Conservation (phyloP, 2,888 invertebrate species). For the Cartodere bifasciata region DNA sequence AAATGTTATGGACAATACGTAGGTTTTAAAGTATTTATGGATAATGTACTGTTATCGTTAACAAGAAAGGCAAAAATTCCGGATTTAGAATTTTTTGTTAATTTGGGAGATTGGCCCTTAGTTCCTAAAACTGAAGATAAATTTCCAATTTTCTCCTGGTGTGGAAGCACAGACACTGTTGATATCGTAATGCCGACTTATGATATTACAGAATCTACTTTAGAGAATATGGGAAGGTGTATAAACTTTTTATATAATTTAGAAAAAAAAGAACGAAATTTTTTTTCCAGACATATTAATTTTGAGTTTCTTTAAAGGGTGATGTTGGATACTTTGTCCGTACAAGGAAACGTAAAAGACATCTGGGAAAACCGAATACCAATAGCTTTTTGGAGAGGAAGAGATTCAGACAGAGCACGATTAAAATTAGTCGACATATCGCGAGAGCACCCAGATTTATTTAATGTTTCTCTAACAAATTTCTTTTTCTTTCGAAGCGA, state of each 20-base stretch:
- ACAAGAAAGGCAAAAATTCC: constrained; percentile 69
- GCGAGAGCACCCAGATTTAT: constrained; percentile 57
- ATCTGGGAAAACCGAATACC: constrained; percentile 63
- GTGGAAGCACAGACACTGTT: constrained; percentile 70
- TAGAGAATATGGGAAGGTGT: constrained; percentile 89
- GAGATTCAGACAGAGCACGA: constrained; percentile 79
- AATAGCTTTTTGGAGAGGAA: constrained; percentile 81
- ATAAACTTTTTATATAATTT: constrained; percentile 3
- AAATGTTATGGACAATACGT: constrained; percentile 89
- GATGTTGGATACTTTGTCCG: constrained; percentile 78
- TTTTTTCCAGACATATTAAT: neutral
- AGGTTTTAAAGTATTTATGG: constrained; percentile 93
- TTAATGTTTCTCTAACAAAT: constrained; percentile 87
- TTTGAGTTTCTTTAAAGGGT: constrained; percentile 40
- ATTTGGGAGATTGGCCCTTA: constrained; percentile 94
- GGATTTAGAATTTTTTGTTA: constrained; percentile 80
- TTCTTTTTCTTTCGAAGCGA: constrained; percentile 91
- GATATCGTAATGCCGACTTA: constrained; percentile 94
- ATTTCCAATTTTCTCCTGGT: constrained; percentile 91
- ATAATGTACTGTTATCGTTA: constrained; percentile 71
- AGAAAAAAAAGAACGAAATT: neutral
- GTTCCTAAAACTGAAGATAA: constrained; percentile 38
- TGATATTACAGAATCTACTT: constrained; percentile 81
- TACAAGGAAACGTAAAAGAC: constrained; percentile 63
- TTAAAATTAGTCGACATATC: constrained; percentile 71